Conservation (phyloP, 1,140 invertebrate genomes). For the Penaeus japonicus region DNA sequence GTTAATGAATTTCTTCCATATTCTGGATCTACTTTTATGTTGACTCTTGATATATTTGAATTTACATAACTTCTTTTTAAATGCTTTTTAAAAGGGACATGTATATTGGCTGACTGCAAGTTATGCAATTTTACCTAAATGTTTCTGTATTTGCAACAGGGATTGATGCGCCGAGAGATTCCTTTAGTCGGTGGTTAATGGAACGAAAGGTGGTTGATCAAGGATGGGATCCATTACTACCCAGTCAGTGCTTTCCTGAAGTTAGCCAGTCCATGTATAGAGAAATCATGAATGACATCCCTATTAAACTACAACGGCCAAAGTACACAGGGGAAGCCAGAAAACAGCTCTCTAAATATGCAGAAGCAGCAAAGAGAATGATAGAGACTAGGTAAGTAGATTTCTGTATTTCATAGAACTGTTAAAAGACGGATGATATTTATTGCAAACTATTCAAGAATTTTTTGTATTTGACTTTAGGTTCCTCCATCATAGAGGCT, state of each 20-base stretch:
- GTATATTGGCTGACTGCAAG: neutral
- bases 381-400: constrained; percentile 79
- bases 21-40: too few relatives aligned
- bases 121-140: neutral
- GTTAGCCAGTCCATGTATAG: constrained; percentile 94
- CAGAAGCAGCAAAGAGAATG: constrained; percentile 95
- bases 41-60: too few relatives aligned
- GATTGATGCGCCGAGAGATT: constrained; percentile 94
- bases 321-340: constrained; percentile 92
- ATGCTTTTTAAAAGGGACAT: too few relatives aligned
- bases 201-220: constrained; percentile 90
- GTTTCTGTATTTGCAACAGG: constrained; percentile 64
- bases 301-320: constrained; percentile 91
- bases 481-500: neutral
- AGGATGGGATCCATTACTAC: constrained; percentile 81
- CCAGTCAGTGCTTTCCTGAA: constrained; percentile 89
- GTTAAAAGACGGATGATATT: neutral
- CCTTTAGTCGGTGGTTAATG: constrained; percentile 95
- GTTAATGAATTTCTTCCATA: too few relatives aligned
- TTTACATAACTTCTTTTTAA: too few relatives aligned
- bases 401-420: neutral
- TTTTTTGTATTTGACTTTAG: neutral
- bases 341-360: constrained; percentile 94
- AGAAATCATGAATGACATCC: constrained; percentile 98
- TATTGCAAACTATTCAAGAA: neutral